A percentile compares a stretch with the other conserved stretches of the same genome.
Evolutionary conservation across 2,888 invertebrate species (phyloP).

Genomic region (Brachyptera putata): DNA sequence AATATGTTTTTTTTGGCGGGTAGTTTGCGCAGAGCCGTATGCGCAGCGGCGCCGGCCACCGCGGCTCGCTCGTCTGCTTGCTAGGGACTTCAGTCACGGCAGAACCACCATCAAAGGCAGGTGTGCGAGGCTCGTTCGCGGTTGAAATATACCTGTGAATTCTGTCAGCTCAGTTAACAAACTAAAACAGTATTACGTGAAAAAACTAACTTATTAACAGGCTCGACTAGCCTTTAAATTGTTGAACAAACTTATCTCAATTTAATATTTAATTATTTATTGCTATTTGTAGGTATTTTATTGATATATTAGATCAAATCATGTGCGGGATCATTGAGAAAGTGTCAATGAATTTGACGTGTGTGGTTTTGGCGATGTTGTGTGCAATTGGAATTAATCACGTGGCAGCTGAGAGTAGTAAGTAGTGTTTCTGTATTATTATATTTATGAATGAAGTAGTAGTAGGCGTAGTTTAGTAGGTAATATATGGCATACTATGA

Average conservation of each 20-base stretch:
- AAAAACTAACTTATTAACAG: not conserved
- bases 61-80: too few species aligned
- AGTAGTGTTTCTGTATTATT: not conserved
- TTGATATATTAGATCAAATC: too few species aligned
- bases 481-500: too few species aligned
- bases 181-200: not conserved
- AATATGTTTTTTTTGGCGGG: too few species aligned
- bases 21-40: too few species aligned
- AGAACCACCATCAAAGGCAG: too few species aligned
- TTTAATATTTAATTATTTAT: not conserved
- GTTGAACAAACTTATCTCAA: not conserved
- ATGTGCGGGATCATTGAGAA: constrained; percentile 10
- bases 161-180: too few species aligned
- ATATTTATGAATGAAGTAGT: not conserved
- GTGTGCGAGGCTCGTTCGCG: too few species aligned
- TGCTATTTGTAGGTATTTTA: too few species aligned
- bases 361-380: constrained; percentile 4
- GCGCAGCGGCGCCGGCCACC: too few species aligned
- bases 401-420: constrained; percentile 9
- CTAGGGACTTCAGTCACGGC: too few species aligned
- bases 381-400: constrained; percentile 9
- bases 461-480: not conserved
- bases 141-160: too few species aligned
- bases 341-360: constrained; percentile 10
- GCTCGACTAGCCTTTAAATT: not conserved